Base-by-base conservation (phyloP, 2,797 vertebrate genomes). In the Rhinoraja longicauda region DNA sequence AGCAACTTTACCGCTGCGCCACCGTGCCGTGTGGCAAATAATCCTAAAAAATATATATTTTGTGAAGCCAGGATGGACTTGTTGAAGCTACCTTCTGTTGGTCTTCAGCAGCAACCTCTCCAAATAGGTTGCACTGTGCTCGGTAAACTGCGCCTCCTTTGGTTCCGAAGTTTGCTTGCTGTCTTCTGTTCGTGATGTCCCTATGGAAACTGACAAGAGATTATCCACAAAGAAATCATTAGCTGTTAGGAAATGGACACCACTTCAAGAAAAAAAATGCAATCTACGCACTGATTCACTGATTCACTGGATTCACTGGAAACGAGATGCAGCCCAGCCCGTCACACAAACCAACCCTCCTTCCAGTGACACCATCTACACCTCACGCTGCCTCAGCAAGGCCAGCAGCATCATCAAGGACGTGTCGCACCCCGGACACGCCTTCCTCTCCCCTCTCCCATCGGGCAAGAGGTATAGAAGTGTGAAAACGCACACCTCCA, bases 31-130 rank as follows among this genome's bases (percentile, higher is more conserved):
- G 45, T 0, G 53, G 45, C 93, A 29, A 93, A 10, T 93, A 90
- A 93, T 62, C 84, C 70, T 8, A 88, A 93, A 81, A 57, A 24
- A 57, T 5, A 73, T 5, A 21, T 21, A 26, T 73, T 93, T 53
- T 45, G 45, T 93, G 94, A 36, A 39, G 57, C 32, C 6, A 93
- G 77, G 72, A 93, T 57, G 93, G 92, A 93, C 93, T 32, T 93
- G 1, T 62, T 93, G n/a, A 0, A 73, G 0, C 5, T 81, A 70
- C 98, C 98, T 98, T 95, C 96, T 97, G 93, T 98, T 96, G 93
- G 97, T 98, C 95, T 98, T 99, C 92, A 99, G 96, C 93, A 98
- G 96, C 92, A 99, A 96, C 94, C 97, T 98, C 94, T 99, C 98
- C 97, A 98, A 95, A 94, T 99, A 98, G 93, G 95, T 98, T 92